Conservation (phyloP, 2,797 vertebrate genomes). For the Alectoris magna region DNA sequence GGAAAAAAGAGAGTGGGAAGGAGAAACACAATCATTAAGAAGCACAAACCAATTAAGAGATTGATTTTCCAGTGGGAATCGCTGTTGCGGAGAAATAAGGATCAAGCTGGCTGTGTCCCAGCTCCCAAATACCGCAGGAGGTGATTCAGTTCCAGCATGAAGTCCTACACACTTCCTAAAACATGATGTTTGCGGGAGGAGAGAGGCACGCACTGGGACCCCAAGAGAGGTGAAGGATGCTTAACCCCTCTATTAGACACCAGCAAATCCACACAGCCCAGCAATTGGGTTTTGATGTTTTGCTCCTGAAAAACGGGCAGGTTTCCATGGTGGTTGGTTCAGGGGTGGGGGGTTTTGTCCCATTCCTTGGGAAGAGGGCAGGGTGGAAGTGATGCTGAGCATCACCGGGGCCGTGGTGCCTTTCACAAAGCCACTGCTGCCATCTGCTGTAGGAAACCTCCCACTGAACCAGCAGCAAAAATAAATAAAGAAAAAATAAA, state of each 20-base stretch:
- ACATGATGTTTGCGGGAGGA: background rate
- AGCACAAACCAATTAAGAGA: background rate
- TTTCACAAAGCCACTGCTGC: constrained; percentile 30
- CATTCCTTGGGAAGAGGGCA: background rate
- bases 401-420: rapidly evolving
- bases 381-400: background rate
- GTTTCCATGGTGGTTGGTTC: rapidly evolving
- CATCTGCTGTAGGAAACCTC: constrained; percentile 43
- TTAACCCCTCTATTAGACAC: background rate
- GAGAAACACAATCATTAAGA: rapidly evolving
- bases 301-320: background rate
- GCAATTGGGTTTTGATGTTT: rapidly evolving
- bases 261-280: rapidly evolving
- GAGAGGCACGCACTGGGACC: background rate
- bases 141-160: background rate
- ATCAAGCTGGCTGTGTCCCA: background rate
- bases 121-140: rapidly evolving
- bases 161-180: background rate
- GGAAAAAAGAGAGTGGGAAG: too few relatives aligned
- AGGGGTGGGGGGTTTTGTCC: rapidly evolving
- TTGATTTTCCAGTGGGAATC: background rate
- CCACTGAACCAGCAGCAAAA: background rate
- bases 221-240: background rate
- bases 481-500: too few relatives aligned
- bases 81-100: background rate